These are phyloP conservation scores for Neopipo cinnamomea DNA, from an alignment of 2,113 vertebrate species.

Conservation along the genomic window DNA sequence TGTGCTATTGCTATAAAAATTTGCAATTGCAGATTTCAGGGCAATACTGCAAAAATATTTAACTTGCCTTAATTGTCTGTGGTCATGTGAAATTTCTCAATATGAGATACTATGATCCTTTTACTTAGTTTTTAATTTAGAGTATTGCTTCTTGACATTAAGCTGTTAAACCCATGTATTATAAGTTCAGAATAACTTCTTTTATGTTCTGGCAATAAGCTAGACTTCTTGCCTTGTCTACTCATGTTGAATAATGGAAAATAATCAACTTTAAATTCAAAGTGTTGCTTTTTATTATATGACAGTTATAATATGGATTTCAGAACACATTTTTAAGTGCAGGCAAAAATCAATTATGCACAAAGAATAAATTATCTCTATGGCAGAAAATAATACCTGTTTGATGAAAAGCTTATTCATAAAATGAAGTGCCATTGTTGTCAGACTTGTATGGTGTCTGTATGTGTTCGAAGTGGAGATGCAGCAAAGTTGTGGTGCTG, in stretches of 20 bases:
- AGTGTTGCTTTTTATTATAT: slow-evolving; percentile 67
- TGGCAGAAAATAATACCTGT: slow-evolving; percentile 33
- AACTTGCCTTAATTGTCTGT: not conserved
- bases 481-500: not conserved
- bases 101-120: slow-evolving; percentile 10
- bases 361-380: slow-evolving; percentile 59
- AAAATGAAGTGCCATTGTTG: not conserved
- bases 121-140: slow-evolving; percentile 56
- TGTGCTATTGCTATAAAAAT: not conserved
- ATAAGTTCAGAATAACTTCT: slow-evolving; percentile 60
- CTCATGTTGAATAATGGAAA: slow-evolving; percentile 69
- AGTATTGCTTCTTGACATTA: slow-evolving; percentile 41
- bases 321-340: slow-evolving; percentile 65
- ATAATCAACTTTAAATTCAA: slow-evolving; percentile 71
- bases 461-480: not conserved
- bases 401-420: slow-evolving; percentile 23
- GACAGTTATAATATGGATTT: slow-evolving; percentile 67
- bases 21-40: not conserved
- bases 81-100: not conserved
- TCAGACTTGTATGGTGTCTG: not conserved
- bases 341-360: slow-evolving; percentile 68
- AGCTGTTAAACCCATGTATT: slow-evolving; percentile 57
- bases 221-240: slow-evolving; percentile 56
- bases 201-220: slow-evolving; percentile 42
- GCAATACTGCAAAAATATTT: not conserved